A percentile compares a stretch with the other conserved stretches of the same genome.
phyloP scores from a whole-genome alignment of 2,888 invertebrate species.

The Notocelia uddmanniana region DNA sequence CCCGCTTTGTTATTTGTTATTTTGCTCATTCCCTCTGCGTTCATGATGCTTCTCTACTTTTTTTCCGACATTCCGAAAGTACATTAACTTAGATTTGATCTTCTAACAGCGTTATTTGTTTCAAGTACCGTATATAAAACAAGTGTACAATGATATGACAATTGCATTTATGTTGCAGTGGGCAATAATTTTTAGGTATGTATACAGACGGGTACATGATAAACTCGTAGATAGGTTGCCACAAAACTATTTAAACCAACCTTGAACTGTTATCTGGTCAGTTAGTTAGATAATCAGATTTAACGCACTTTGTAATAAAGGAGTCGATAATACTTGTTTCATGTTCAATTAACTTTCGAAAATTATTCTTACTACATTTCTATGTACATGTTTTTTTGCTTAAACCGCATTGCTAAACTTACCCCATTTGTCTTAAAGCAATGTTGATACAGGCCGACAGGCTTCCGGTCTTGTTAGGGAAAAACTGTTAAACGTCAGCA shows the following conservation, averaged over 20 bases:
- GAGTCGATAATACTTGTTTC: not conserved
- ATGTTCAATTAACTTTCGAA: not conserved
- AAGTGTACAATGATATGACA: not conserved
- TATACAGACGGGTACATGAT: too few relatives aligned
- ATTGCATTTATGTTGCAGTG: not conserved
- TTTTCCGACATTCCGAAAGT: slow-evolving; percentile 19
- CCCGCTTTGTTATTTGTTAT: slow-evolving; percentile 51
- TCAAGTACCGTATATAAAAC: not conserved
- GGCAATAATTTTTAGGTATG: too few relatives aligned
- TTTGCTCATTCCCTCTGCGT: slow-evolving; percentile 43
- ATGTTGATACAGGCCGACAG: slow-evolving; percentile 36
- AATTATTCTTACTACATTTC: not conserved
- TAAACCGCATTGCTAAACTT: slow-evolving; percentile 23
- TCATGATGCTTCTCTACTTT: slow-evolving; percentile 37
- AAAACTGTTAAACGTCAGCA: slow-evolving; percentile 48
- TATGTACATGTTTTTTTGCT: not conserved
- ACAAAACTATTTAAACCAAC: too few relatives aligned
- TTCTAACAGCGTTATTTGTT: not conserved
- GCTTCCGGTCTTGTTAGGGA: slow-evolving; percentile 37
- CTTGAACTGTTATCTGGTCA: not conserved
- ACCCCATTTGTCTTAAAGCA: slow-evolving; percentile 25
- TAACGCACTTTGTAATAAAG: not conserved
- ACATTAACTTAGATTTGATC: slow-evolving; percentile 39
- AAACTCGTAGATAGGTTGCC: too few relatives aligned
- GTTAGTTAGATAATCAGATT: too few relatives aligned